Evolutionary conservation across 1,140 invertebrate species (phyloP).

Genomic region (Temnothorax longispinosus): DNA sequence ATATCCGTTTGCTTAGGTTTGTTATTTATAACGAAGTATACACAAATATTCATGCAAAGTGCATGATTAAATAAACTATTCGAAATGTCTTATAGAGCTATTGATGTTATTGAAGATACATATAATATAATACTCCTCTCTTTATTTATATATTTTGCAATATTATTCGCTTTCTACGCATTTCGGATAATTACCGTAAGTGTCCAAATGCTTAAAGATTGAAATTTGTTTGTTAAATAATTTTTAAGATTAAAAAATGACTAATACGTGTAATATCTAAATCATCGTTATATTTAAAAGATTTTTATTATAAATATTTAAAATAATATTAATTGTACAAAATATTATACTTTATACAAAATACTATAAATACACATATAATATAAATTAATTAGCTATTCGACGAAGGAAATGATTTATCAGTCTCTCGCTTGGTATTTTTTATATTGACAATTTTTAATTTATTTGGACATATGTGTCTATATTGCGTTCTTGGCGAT

Average conservation of each 20-base stretch:
- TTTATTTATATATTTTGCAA: constrained; percentile 39
- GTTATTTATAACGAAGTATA: background rate
- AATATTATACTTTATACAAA: no score
- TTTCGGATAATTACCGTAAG: no score
- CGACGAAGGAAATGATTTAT: background rate
- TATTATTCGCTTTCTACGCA: background rate
- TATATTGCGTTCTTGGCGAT: constrained; percentile 43
- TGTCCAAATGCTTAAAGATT: background rate
- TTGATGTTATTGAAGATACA: constrained; percentile 27
- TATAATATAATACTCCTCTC: constrained; percentile 31
- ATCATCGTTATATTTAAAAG: no score
- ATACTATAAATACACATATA: no score
- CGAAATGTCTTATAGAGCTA: constrained; percentile 14
- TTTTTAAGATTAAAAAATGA: background rate
- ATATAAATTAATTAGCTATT: constrained; percentile 14
- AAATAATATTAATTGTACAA: background rate
- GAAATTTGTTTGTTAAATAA: background rate
- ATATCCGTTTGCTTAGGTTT: constrained; percentile 21
- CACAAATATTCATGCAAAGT: background rate
- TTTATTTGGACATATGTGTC: constrained; percentile 23
- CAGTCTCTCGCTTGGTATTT: background rate
- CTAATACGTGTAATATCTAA: no score
- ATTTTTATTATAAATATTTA: background rate
- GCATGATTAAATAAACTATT: background rate
- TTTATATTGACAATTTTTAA: background rate